A percentile compares a stretch with the other conserved stretches of the same genome.
Evolutionary conservation across 2,113 vertebrate species (phyloP).

Genomic region (Ifrita kowaldi): DNA sequence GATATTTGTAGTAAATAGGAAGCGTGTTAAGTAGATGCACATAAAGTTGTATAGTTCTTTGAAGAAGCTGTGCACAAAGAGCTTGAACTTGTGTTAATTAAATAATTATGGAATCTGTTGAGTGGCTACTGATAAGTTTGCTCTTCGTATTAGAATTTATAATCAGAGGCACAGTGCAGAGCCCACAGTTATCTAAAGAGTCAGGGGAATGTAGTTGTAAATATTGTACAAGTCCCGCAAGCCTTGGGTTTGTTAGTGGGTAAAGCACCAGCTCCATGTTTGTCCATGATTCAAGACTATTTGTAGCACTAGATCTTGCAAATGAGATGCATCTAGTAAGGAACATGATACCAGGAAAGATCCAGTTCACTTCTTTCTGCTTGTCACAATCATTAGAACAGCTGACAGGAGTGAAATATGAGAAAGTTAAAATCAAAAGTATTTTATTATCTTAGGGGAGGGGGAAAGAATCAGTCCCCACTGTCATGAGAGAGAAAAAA

Average conservation of each 20-base stretch:
- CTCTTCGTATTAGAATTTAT: neutral
- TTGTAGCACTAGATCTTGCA: neutral
- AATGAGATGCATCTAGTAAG: neutral
- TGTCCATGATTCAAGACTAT: neutral
- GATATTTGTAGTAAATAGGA: neutral
- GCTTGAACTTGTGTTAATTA: neutral
- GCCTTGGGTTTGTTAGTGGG: neutral
- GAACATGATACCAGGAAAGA: neutral
- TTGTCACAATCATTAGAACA: neutral
- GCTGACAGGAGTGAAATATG: neutral
- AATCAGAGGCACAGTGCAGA: neutral
- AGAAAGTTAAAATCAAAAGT: neutral
- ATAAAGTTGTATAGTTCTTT: neutral
- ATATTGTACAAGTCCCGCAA: neutral
- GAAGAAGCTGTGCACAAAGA: neutral
- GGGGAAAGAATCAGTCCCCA: neutral
- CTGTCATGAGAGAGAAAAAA: neutral
- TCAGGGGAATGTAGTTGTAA: neutral
- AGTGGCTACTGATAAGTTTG: neutral
- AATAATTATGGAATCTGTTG: neutral
- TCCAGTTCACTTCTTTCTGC: neutral
- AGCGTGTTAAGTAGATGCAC: neutral
- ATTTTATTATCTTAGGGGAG: neutral
- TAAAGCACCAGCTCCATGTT: neutral
- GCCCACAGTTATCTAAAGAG: neutral